Base-by-base conservation (phyloP, 2,888 invertebrate genomes). In the Orgyia antiqua region DNA sequence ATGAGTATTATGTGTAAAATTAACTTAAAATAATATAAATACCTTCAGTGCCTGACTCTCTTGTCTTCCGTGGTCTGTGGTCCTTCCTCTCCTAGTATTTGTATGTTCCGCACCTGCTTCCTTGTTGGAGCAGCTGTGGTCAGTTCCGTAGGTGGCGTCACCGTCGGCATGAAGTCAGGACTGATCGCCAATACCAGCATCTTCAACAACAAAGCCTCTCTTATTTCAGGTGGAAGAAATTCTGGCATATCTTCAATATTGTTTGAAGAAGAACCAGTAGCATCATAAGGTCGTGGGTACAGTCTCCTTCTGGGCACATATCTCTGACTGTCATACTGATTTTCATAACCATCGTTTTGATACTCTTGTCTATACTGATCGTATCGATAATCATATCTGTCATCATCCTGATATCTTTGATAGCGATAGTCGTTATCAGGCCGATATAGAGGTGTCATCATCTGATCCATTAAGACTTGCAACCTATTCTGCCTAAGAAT, bases 101-200 rank as follows among this genome's bases (percentile, higher is more conserved):
- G 92, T 13, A 93, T 90, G 61, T 92, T 93, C 46, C 93, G 86
- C 10, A 92, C 89, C 30, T 91, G 90, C 46, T 88, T 88, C 46
- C 88, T 66, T 42, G 87, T 38, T 43, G 89, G 80, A 33, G 88
- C 73, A 1, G 87, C 82, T 2, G 87, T 86, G 10, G 87, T 86
- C 28, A 87, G 56, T 50, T 80, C 79, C 0, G 84, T 84, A 21
- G 60, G 70, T 0, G 88, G 77, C 1, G 73, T 68, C 3, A 75
- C 70, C 1, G 84, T 70, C 19, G 87, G 77, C 62, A 75, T 64
- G 40, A 66, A 80, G 52, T 90, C 89, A 4, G 90, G 89, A 60
- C 91, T 91, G 44, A 93, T 91, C 0, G 92, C 92, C 35, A 93
- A 63, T 59, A 93, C 89, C 15, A 93, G 71, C 93, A 93, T 93